phyloP scores from a whole-genome alignment of 2,113 vertebrate genomes.

The Takifugu flavidus region DNA sequence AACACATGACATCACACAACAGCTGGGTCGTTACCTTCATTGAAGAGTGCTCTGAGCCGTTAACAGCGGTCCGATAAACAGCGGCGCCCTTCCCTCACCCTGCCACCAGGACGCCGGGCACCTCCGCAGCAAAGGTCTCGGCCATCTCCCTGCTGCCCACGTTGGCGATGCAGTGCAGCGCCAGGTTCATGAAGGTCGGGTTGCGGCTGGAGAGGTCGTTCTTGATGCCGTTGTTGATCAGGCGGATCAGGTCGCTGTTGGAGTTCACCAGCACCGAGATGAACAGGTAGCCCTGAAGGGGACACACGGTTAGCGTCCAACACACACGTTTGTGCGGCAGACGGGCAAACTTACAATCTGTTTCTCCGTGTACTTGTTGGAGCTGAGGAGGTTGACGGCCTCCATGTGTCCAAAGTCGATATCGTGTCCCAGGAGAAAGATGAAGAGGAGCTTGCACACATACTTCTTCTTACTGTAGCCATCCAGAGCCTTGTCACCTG shows the following conservation, averaged over 20 bases:
- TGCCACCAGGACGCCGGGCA: conserved; percentile 84
- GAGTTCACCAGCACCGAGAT: conserved; percentile 90
- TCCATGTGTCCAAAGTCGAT: conserved; percentile 93
- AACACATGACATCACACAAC: neutral
- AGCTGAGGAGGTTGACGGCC: conserved; percentile 87
- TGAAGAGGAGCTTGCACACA: conserved; percentile 88
- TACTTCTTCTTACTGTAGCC: conserved; percentile 89
- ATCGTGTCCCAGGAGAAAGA: conserved; percentile 88
- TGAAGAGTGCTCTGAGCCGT: no score
- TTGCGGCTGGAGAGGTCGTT: conserved; percentile 88
- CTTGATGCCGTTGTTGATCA: conserved; percentile 88
- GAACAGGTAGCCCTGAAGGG: conserved; percentile 83
- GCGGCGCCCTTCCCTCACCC: conserved; percentile 62
- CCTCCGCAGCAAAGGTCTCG: conserved; percentile 84
- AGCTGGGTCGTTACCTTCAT: no score
- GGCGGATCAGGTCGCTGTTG: conserved; percentile 86
- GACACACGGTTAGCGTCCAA: neutral
- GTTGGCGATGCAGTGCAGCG: conserved; percentile 88
- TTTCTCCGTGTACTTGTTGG: conserved; percentile 91
- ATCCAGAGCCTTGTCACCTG: conserved; percentile 82
- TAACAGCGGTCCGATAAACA: no score
- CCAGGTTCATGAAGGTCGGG: conserved; percentile 90
- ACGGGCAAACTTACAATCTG: conserved; percentile 80
- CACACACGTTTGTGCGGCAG: neutral
- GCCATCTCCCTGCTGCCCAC: conserved; percentile 92